Conservation (phyloP, 2,113 vertebrate species). For the Columbina picui region DNA sequence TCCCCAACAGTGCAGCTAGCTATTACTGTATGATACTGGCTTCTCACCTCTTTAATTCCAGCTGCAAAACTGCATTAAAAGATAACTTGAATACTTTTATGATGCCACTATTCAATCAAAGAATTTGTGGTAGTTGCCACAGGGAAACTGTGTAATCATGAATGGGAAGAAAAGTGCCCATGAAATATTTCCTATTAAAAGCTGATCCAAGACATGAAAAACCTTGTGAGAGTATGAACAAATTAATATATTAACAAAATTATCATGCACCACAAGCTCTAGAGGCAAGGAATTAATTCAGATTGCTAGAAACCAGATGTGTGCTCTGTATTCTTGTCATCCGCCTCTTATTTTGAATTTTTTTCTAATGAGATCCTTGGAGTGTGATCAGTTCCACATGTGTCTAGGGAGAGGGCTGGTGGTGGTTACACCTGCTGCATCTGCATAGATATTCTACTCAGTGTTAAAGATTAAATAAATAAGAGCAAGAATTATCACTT, state of each 20-base stretch:
- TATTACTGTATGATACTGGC: neutral
- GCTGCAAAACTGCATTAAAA: neutral
- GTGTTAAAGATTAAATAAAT: neutral
- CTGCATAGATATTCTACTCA: neutral
- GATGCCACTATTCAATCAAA: neutral
- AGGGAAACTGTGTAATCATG: neutral
- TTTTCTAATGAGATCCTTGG: neutral
- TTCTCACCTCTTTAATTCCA: neutral
- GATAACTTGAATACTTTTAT: neutral
- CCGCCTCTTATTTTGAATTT: neutral
- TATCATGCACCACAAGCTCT: neutral
- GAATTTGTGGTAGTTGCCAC: neutral
- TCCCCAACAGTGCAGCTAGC: neutral
- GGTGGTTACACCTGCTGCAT: neutral
- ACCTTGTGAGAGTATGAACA: neutral
- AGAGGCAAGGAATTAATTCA: neutral
- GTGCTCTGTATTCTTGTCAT: neutral
- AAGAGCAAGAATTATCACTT: neutral
- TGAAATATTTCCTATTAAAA: neutral
- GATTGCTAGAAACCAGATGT: slow-evolving; percentile 14
- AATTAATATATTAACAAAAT: neutral
- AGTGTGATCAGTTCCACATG: neutral
- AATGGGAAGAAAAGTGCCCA: neutral
- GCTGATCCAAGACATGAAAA: neutral
- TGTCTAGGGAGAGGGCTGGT: neutral